Percentiles rank a stretch among this genome's conserved stretches.
These are phyloP conservation scores for Drosophila equinoxialis DNA, from an alignment of 1,140 invertebrate genomes.

Conservation along the genomic window DNA sequence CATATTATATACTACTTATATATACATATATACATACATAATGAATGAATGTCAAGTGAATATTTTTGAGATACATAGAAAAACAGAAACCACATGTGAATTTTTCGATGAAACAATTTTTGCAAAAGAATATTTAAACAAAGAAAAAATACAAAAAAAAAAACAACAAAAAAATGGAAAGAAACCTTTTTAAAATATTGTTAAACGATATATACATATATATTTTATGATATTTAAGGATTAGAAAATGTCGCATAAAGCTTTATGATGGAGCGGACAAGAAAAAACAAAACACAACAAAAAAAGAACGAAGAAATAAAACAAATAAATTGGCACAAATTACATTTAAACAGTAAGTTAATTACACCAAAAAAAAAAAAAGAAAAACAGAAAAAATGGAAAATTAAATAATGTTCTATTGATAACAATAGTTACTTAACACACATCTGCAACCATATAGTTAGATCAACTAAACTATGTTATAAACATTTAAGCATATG, in stretches of 20 bases:
- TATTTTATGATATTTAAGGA: constrained; percentile 40
- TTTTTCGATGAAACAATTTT: constrained; percentile 69
- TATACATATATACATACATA: constrained; percentile 40
- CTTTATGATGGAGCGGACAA: constrained; percentile 44
- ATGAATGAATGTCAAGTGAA: constrained; percentile 58
- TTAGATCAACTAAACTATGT: constrained; percentile 34
- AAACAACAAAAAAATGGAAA: too few species aligned
- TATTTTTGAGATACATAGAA: constrained; percentile 69
- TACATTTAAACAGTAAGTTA: constrained; percentile 40
- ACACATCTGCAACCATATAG: constrained; percentile 47
- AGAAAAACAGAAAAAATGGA: constrained; percentile 6
- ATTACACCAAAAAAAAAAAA: constrained; percentile 30
- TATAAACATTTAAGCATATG: constrained; percentile 39
- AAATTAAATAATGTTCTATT: constrained; percentile 16
- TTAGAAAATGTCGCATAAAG: constrained; percentile 55
- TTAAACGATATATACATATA: constrained; percentile 37
- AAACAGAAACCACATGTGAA: constrained; percentile 48
- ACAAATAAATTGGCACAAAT: constrained; percentile 48
- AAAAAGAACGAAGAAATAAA: constrained; percentile 25
- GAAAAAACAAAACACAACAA: constrained; percentile 21
- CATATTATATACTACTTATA: constrained; percentile 19
- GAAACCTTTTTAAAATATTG: constrained; percentile 45
- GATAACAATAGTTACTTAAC: constrained; percentile 10
- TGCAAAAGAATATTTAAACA: background rate
- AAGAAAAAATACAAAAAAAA: background rate